Evolutionary conservation across 2,888 invertebrate species (phyloP), one percentile per base, ranked within the genome.

Genomic region (Schizaphis graminum): DNA sequence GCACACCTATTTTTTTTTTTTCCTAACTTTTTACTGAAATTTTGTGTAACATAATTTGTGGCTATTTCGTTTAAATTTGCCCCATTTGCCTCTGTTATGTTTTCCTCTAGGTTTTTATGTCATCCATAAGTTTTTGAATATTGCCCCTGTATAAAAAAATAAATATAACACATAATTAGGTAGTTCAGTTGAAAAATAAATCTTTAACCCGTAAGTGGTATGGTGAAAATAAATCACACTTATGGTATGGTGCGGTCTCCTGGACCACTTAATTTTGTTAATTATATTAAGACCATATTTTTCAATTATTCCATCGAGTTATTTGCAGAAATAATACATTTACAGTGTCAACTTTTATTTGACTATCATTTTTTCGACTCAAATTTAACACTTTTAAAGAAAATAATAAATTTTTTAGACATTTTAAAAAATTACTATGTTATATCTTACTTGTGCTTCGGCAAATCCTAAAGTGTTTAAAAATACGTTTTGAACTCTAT

Each of bases 191-290:
- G n/a, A n/a, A n/a, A n/a, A n/a, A n/a, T n/a, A n/a, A n/a, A n/a
- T n/a, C n/a, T 53, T 84, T 84, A 84, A 47, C 86, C 86, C 86
- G 86, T 86, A 47, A 86, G 47, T 86, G 86, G 86, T 86, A 86
- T 28, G 26, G 47, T 86, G 86, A 47, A 86, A 86, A 44, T 10
- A 47, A 26, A 28, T 47, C 44, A 86, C 53, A 26, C 26, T 57
- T 26, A 57, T 57, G 57, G 57, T 57, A 57, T 26, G 57, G 57
- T 57, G 57, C 57, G 89, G 89, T 89, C 24, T 56, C 16, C 35
- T 47, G 28, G 47, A 86, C 86, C 86, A 47, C 86, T 86, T 86
- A 26, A 86, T 57, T 86, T 56, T 89, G 53, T 56, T 89, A 56
- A 35, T 56, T n/a, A 53, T 56, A 89, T 41, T 89, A n/a, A 56